Evolutionary conservation across 2,888 invertebrate species (phyloP).

Genomic region (Altica lythri): DNA sequence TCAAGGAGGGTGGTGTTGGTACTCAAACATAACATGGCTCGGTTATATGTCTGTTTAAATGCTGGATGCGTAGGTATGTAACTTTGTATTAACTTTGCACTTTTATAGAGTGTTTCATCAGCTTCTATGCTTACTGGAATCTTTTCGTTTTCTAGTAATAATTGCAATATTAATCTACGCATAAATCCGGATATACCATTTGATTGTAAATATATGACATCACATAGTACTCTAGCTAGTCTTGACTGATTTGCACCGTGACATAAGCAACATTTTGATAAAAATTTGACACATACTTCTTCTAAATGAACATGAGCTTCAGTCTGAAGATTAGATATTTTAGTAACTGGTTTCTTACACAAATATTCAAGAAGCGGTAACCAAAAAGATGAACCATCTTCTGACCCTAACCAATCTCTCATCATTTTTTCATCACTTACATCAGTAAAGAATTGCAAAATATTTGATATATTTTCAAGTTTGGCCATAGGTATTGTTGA

Average conservation of each 20-base stretch:
- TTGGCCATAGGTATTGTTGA: slow-evolving; percentile 59
- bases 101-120: slow-evolving; percentile 55
- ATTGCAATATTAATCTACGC: slow-evolving; percentile 76
- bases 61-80: slow-evolving; percentile 66
- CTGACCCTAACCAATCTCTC: slow-evolving; percentile 85
- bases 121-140: slow-evolving; percentile 72
- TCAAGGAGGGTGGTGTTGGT: slow-evolving; percentile 76
- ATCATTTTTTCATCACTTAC: slow-evolving; percentile 80
- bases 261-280: slow-evolving; percentile 82
- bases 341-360: slow-evolving; percentile 59
- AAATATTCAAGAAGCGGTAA: slow-evolving; percentile 76
- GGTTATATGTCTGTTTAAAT: slow-evolving; percentile 73
- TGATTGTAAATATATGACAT: slow-evolving; percentile 70
- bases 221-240: slow-evolving; percentile 78
- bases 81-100: slow-evolving; percentile 49
- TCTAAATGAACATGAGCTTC: slow-evolving; percentile 66
- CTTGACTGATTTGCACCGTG: slow-evolving; percentile 84
- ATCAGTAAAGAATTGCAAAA: slow-evolving; percentile 81
- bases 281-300: slow-evolving; percentile 78
- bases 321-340: slow-evolving; percentile 49
- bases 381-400: slow-evolving; percentile 85
- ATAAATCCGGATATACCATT: slow-evolving; percentile 85
- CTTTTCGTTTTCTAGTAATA: slow-evolving; percentile 85
- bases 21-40: slow-evolving; percentile 74
- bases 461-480: slow-evolving; percentile 65